Percentiles rank a stretch among this genome's conserved stretches.
Evolutionary conservation across 2,797 vertebrate genomes (phyloP).

Genomic region (Dermochelys coriacea): DNA sequence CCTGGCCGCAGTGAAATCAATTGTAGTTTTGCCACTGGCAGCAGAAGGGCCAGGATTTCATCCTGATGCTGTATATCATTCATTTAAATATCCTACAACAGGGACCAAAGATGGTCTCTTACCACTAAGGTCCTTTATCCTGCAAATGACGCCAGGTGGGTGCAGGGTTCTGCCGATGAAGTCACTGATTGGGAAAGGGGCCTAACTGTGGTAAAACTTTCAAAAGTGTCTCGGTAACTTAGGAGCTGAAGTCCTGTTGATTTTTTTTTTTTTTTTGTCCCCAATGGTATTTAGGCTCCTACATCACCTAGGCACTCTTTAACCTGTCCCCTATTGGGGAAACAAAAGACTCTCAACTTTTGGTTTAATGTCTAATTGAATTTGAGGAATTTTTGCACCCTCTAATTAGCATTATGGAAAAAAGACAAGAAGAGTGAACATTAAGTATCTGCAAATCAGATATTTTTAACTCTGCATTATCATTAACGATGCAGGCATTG

Average conservation of each 20-base stretch:
- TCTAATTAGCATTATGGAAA: neutral
- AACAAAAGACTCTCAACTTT: neutral
- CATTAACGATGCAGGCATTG: neutral
- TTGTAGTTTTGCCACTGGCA: neutral
- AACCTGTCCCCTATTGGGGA: neutral
- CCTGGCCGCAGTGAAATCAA: neutral
- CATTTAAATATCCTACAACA: neutral
- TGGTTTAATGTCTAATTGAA: neutral
- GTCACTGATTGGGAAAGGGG: neutral
- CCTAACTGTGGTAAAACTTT: neutral
- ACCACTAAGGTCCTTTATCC: neutral
- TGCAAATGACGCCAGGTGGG: neutral
- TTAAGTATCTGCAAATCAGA: neutral
- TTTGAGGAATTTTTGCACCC: neutral
- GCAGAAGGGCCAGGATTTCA: neutral
- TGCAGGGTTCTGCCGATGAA: neutral
- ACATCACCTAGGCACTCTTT: neutral
- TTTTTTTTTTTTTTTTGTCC: neutral
- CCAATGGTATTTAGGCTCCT: neutral
- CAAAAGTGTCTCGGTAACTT: neutral
- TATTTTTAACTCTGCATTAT: neutral
- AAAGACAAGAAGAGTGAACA: neutral
- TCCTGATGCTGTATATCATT: neutral
- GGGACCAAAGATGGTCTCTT: neutral
- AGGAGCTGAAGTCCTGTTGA: neutral